Conservation (phyloP, 2,888 invertebrate genomes). For the Bruchidius siliquastri region DNA sequence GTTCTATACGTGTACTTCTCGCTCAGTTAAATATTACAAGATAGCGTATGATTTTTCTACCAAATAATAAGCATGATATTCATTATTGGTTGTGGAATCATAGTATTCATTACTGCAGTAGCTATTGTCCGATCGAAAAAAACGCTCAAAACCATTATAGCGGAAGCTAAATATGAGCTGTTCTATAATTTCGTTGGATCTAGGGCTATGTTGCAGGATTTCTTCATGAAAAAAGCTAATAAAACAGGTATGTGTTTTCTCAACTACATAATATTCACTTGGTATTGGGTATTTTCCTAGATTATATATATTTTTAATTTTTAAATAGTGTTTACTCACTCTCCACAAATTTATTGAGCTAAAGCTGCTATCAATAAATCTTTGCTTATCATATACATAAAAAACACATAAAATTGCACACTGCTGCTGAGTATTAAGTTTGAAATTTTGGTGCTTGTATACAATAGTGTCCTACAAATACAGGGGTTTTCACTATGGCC, state of each 20-base stretch:
- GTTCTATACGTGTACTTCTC: background rate
- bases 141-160: constrained; percentile 51
- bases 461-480: too few relatives aligned
- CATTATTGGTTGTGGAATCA: constrained; percentile 32
- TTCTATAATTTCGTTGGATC: constrained; percentile 59
- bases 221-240: constrained; percentile 54
- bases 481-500: too few relatives aligned
- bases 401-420: too few relatives aligned
- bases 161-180: constrained; percentile 52
- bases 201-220: constrained; percentile 57
- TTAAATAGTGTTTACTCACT: too few relatives aligned
- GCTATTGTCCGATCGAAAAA: constrained; percentile 51
- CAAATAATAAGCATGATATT: constrained; percentile 30
- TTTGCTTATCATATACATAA: too few relatives aligned
- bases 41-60: background rate
- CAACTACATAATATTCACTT: too few relatives aligned
- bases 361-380: too few relatives aligned
- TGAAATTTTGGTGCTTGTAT: too few relatives aligned
- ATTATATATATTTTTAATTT: too few relatives aligned
- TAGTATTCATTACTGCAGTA: constrained; percentile 32
- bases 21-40: background rate
- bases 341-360: too few relatives aligned
- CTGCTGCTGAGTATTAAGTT: too few relatives aligned
- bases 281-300: too few relatives aligned
- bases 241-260: constrained; percentile 46